Base-by-base conservation (phyloP, 1,140 invertebrate genomes). In the Drosophila kanapiae region DNA sequence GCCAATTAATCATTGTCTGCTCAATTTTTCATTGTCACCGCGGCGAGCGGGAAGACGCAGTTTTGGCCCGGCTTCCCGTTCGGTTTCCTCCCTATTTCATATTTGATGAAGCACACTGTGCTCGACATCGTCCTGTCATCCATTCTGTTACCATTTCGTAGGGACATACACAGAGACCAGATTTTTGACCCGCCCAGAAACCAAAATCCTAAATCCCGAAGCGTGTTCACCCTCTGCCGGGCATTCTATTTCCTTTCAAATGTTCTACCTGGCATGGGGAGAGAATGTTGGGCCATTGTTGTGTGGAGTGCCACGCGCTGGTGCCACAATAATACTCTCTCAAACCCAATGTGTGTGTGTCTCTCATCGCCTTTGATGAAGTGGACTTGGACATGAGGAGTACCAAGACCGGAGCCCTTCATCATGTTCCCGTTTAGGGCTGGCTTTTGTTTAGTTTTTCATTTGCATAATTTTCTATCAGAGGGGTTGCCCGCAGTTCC, bases 1-100 rank as follows among this genome's bases (percentile, higher is more conserved):
- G 61, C 77, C 84, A 87, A 87, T 87, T 88, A 87, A 88, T 87
- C 84, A 87, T 75, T 87, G 84, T 88, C 84, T 88, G 48, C 45
- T 82, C 65, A 75, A 82, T 85, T 75, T 85, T 84, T 83, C 78
- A 80, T 76, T 76, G 79, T 76, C 78, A 60, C 57, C 69, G 38
- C 40, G 43, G 49, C 38, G 42, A 33, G 54, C 23, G 33, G 23
- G 23, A 23, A 23, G 3, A 33, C 37, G n/a, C 71, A 56, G 58
- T 76, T 76, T 70, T 49, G 65, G 65, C 7, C 6, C 35, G 63
- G 18, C 23, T 27, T 65, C 33, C 37, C 40, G 35, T 38, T 62
- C 37, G 16, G 35, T 23, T 48, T 31, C n/a, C 48, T 62, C 57
- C 51, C 77, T 75, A 49, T 58, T 82, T 82, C 79, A 86, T 86